These are phyloP conservation scores for Sylvietta virens DNA, from an alignment of 2,113 vertebrate genomes.

Conservation along the genomic window DNA sequence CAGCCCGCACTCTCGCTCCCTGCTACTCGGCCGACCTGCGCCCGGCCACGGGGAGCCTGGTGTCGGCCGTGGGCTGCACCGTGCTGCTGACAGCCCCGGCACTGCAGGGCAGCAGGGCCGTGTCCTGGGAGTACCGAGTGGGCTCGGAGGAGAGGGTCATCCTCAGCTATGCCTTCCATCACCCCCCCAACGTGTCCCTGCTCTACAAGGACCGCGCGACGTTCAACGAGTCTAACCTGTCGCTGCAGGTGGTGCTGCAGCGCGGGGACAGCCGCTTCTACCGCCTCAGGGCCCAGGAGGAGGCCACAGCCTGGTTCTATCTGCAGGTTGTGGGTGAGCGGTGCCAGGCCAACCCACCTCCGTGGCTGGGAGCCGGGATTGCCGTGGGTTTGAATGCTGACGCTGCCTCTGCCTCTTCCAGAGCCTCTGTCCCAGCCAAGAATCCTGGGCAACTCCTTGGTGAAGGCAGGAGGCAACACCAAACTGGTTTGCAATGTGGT, in stretches of 20 bases:
- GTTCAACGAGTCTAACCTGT: background rate
- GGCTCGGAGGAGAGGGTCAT: background rate
- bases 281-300: background rate
- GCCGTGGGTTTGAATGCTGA: fast-evolving
- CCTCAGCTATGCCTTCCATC: background rate
- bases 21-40: background rate
- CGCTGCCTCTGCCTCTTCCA: background rate
- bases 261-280: background rate
- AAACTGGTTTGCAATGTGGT: background rate
- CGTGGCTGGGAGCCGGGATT: fast-evolving
- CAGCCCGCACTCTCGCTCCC: background rate
- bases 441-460: background rate
- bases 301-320: background rate
- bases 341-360: fast-evolving
- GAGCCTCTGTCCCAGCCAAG: background rate
- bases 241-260: background rate
- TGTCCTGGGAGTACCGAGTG: background rate
- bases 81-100: background rate
- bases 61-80: slow-evolving; percentile 3
- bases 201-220: background rate
- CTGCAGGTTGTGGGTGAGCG: background rate
- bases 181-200: background rate
- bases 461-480: background rate
- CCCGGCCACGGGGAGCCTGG: background rate
- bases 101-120: fast-evolving